Base-by-base conservation (phyloP, 2,888 invertebrate species). In the Clanis bilineata region DNA sequence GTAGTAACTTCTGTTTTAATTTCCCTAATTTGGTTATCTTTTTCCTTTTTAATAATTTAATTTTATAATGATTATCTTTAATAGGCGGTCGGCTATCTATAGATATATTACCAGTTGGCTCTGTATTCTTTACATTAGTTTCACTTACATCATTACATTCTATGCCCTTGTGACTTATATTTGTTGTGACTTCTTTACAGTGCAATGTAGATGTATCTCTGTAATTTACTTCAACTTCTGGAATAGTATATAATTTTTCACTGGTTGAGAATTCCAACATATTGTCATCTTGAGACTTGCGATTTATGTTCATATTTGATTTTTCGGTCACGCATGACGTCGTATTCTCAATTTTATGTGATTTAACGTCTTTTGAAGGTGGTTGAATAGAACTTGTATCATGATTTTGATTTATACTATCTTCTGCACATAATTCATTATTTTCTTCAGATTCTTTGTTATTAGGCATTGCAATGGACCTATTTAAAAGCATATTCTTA, bases 401-500 rank as follows among this genome's bases (percentile, higher is more conserved):
- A 18, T 41, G 41, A 41, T 9, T n/a, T 39, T n/a, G 4, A 39
- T 39, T 41, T 18, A 41, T 41, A 18, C 41, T 18, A 39, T 39
- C 4, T 28, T 43, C 56, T 10, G 28, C 18, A 1, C 9, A 23
- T 39, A 1, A 23, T n/a, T 38, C 9, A 32, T 57, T 12, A 15
- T 23, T 18, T 39, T 5, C 23, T 39, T 23, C 15, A 36, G 28
- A n/a, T 36, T 36, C 23, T 18, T 58, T 38, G 12, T 28, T 38
- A 36, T 9, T 25, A 15, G n/a, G 38, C 10, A 38, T 36, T 21
- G 7, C 22, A 23, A 10, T 15, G 6, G 23, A 41, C 21, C 21
- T 51, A 36, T 60, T 70, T 56, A 64, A 67, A 21, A 79, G 60
- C 39, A 76, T 62, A 58, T 39, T 62, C 66, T 77, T 78, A 57